Conservation (phyloP, 2,797 vertebrate species). For the Peromyscus nudipes region DNA sequence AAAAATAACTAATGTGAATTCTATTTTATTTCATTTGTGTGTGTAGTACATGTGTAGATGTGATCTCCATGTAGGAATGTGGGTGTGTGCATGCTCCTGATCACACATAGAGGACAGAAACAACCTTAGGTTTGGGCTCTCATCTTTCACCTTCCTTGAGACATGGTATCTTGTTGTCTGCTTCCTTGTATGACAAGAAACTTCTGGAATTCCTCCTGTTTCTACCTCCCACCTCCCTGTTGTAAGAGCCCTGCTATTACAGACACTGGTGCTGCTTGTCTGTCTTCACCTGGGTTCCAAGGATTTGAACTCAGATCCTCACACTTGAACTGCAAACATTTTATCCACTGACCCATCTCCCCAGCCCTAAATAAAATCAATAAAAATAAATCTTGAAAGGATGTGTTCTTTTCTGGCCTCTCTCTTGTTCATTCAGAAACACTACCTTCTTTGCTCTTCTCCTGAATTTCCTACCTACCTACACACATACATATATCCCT, state of each 20-base stretch:
- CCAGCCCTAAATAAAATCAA: background rate
- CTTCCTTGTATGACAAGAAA: no score
- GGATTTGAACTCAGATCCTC: background rate
- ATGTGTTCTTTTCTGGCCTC: no score
- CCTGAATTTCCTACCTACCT: accelerated
- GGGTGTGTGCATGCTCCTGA: background rate
- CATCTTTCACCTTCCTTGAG: background rate
- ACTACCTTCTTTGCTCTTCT: background rate
- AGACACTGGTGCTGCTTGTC: background rate
- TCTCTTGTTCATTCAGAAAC: background rate
- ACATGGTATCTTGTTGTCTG: background rate
- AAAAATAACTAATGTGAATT: background rate
- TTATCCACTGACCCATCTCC: background rate
- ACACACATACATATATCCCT: background rate
- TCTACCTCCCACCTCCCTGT: background rate
- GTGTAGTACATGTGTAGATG: background rate
- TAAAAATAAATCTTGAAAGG: background rate
- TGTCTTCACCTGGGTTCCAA: background rate
- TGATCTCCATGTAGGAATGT: background rate
- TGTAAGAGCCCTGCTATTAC: background rate
- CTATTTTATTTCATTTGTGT: background rate
- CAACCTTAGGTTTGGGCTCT: background rate
- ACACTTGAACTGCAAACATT: background rate
- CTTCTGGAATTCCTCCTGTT: background rate
- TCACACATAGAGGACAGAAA: background rate